Percentiles rank a stretch among this genome's conserved stretches.
These are phyloP conservation scores for Kuschelorhynchus macadamiae DNA, from an alignment of 2,888 invertebrate species.

Conservation along the genomic window DNA sequence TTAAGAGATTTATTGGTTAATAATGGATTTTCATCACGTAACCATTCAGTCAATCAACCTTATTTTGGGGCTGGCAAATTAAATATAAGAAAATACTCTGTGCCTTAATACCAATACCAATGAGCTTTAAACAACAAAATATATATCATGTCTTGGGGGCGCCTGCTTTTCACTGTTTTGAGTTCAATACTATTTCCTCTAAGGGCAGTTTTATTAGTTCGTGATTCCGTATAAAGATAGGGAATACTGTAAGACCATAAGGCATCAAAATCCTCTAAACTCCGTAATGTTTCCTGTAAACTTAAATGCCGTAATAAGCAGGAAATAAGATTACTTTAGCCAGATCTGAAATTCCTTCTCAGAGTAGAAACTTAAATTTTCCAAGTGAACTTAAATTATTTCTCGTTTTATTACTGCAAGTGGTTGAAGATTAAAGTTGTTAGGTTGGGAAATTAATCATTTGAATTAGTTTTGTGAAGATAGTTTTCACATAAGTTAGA, in stretches of 20 bases:
- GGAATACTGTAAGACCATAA: background rate
- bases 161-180: too few species aligned
- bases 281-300: constrained; percentile 24
- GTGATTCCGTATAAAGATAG: constrained; percentile 11
- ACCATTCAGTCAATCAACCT: too few species aligned
- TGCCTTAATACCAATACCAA: too few species aligned
- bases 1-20: too few species aligned
- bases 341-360: background rate
- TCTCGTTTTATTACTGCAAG: constrained; percentile 16
- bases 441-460: constrained; percentile 21
- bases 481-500: too few species aligned
- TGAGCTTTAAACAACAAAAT: too few species aligned
- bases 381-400: constrained; percentile 11
- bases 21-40: too few species aligned
- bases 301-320: constrained; percentile 34
- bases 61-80: too few species aligned
- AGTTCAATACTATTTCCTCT: constrained; percentile 16
- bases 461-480: constrained; percentile 17
- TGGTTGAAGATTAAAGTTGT: constrained; percentile 12
- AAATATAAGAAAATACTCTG: too few species aligned
- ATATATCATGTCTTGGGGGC: too few species aligned
- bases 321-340: constrained; percentile 22
- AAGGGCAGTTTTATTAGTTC: constrained; percentile 21
- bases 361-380: constrained; percentile 8
- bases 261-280: constrained; percentile 34